Base-by-base conservation (phyloP, 2,797 vertebrate genomes). In the Tapirus indicus region DNA sequence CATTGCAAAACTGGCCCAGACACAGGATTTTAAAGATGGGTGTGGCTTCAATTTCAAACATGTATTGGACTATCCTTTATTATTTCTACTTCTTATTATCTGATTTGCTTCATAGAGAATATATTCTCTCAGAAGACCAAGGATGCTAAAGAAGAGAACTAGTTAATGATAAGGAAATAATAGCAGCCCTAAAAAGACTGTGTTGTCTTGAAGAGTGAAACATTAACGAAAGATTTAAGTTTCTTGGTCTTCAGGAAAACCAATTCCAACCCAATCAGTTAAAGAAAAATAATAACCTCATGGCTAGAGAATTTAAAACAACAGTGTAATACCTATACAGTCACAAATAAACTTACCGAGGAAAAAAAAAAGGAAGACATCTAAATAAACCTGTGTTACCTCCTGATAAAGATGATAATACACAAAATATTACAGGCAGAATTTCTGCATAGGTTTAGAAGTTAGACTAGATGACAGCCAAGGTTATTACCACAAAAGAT, bases 201-300 rank as follows among this genome's bases (percentile, higher is more conserved):
- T 77, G 41, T 27, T 74, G 23, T 60, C 75, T 52, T 89, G 54
- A 60, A 96, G 35, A 41, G 3, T 90, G 49, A 56, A 71, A 71
- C 49, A 75, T 49, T 80, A 79, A 89, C 66, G 62, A 35, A 87
- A 92, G 8, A 66, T 27, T 77, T 58, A 72, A 85, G 58, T 58
- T 85, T 58, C 49, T 60, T n/a, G 14, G 47, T 60, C n/a, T 79
- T 66, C 14, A n/a, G n/a, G 62, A 88, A 83, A 78, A 92, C 32
- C 44, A 94, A 56, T 41, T 88, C 14, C 44, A 94, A 91, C 11
- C 54, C n/a, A 72, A 35, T 74, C 68, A 49, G 21, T 49, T 78
- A 78, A 78, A 85, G 89, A 96, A 79, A 87, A 95, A 93, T 25
- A 92, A 79, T 29, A 68, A 52, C 21, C 21, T 85, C 17, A 74